Evolutionary conservation across 2,888 invertebrate genomes (phyloP).

Genomic region (Mythimna pallens): DNA sequence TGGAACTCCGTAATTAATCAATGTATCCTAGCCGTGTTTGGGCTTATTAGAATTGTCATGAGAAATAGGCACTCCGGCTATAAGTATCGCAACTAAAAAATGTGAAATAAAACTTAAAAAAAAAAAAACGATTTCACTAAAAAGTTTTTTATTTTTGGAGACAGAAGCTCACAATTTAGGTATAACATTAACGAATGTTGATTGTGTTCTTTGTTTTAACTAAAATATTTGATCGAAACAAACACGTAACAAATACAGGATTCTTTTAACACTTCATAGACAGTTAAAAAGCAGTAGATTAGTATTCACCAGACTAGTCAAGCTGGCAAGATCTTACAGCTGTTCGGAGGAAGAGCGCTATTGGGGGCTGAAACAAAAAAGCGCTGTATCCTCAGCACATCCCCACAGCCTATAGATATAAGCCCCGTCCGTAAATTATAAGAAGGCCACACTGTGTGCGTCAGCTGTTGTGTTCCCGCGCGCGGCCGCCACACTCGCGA

Average conservation of each 20-base stretch:
- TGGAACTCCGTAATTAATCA: too few species aligned
- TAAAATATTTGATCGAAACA: neutral
- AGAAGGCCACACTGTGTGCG: slow-evolving; percentile 3
- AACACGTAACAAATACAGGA: neutral
- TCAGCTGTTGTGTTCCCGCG: slow-evolving; percentile 46
- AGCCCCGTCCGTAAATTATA: neutral
- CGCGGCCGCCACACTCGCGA: neutral
- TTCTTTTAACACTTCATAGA: neutral
- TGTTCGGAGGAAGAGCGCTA: too few species aligned
- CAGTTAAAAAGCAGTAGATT: neutral
- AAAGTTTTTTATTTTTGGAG: too few species aligned
- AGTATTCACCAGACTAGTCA: neutral
- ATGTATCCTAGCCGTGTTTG: too few species aligned
- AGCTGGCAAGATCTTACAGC: neutral
- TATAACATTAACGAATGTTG: neutral
- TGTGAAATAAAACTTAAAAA: too few species aligned
- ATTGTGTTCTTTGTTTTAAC: neutral
- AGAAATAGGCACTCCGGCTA: too few species aligned
- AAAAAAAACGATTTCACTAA: too few species aligned
- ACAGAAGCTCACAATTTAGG: too few species aligned
- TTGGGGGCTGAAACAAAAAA: neutral
- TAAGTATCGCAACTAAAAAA: too few species aligned
- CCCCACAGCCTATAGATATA: slow-evolving; percentile 3
- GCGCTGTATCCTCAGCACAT: neutral
- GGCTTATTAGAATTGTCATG: too few species aligned